These are phyloP conservation scores for Patella pellucida DNA, from an alignment of 2,888 invertebrate genomes.

Conservation along the genomic window DNA sequence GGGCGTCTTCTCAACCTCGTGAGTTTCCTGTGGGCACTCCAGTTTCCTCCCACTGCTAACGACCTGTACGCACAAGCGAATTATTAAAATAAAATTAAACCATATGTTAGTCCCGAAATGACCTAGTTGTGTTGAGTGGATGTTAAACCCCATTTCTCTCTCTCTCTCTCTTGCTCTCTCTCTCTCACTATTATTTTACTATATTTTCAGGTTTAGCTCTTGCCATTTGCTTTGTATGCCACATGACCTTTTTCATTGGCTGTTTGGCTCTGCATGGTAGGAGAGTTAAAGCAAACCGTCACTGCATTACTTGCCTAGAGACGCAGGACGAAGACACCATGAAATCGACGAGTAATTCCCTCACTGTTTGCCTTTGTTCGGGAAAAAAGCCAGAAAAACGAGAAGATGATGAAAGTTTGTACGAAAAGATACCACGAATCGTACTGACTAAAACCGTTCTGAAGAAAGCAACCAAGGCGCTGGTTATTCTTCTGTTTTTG, in stretches of 20 bases:
- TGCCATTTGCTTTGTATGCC: constrained; percentile 54
- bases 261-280: constrained; percentile 51
- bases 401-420: constrained; percentile 42
- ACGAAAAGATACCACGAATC: constrained; percentile 43
- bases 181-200: no score
- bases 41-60: no score
- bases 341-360: constrained; percentile 16
- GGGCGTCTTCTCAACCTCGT: no score
- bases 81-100: no score
- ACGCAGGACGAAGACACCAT: constrained; percentile 37
- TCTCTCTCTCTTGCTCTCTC: no score
- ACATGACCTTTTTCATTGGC: constrained; percentile 48
- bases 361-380: constrained; percentile 63
- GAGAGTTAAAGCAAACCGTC: constrained; percentile 38
- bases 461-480: neutral
- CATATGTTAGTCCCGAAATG: no score
- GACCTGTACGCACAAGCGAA: no score
- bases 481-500: neutral
- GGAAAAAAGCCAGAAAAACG: constrained; percentile 37
- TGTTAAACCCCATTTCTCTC: no score
- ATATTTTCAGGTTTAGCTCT: constrained; percentile 47
- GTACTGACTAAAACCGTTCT: constrained; percentile 41
- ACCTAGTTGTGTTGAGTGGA: no score
- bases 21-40: no score
- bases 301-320: constrained; percentile 40